Base-by-base conservation (phyloP, 2,113 vertebrate genomes). In the Zeus faber region DNA sequence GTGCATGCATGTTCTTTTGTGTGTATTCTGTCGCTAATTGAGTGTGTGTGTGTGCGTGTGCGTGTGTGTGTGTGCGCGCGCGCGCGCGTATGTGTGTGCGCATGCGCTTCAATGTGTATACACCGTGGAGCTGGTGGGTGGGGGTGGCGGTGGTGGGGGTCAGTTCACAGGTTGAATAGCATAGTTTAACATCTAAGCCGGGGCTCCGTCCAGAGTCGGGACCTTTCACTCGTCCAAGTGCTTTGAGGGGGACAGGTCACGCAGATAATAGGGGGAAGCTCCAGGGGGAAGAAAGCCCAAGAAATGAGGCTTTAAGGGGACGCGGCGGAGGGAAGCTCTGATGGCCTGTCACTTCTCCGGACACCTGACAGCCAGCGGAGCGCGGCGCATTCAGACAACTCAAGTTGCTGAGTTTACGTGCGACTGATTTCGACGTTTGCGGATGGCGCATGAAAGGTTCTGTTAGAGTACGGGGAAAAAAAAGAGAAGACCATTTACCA, bases 141-240 rank as follows among this genome's bases (percentile, higher is more conserved):
- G 40, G 1, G 40, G 40, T 16, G 1, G 40, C 3, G 17, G 40
- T 21, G 52, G 7, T n/a, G 35, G 29, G 16, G n/a, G 33, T 2
- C 2, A 33, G 8, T 7, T 8, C 45, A 62, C 47, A 61, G 67
- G 63, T 41, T 84, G 66, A 79, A 80, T 51, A 26, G 60, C 59
- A 51, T 29, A 68, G 67, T 61, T 68, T 74, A 66, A 79, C 72
- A 76, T 74, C 58, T 55, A 45, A 66, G 60, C 49, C 53, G 18
- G 54, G 59, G 70, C 73, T 77, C 53, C 22, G 70, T 17, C 56
- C 66, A 46, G 59, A 80, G 79, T 78, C 81, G 50, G 81, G 80
- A 80, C 82, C 80, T 84, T 76, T 82, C 70, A 70, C 76, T 81
- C 65, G 21, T 67, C 59, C 63, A 3, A 65, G 81, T 66, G 72